These are phyloP conservation scores for Morus bassanus DNA, from an alignment of 2,797 vertebrate species.

Conservation along the genomic window DNA sequence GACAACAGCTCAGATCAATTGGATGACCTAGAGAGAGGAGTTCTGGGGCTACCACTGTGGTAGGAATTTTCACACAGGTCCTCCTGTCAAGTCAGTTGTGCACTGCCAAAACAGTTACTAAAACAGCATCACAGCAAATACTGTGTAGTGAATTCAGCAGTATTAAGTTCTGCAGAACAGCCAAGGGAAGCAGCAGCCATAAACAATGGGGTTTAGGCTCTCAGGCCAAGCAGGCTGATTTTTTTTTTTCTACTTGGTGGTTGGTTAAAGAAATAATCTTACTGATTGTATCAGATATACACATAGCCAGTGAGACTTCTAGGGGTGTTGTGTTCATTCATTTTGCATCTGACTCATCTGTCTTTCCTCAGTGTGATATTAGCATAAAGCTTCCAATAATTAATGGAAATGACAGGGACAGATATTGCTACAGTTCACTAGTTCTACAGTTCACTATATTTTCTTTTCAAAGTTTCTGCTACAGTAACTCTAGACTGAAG, in stretches of 20 bases:
- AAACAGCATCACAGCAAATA: not conserved
- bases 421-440: not conserved
- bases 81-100: not conserved
- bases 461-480: not conserved
- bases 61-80: not conserved
- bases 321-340: not conserved
- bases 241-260: not conserved
- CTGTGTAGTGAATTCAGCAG: not conserved
- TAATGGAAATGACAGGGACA: not conserved
- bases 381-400: not conserved
- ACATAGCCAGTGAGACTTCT: not conserved
- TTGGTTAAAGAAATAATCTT: not conserved
- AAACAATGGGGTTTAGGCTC: not conserved
- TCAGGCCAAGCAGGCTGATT: not conserved
- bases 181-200: not conserved
- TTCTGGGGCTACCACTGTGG: not conserved
- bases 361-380: not conserved
- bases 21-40: not conserved
- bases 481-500: not conserved
- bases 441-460: not conserved
- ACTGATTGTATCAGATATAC: not conserved
- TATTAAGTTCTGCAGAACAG: not conserved
- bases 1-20: not conserved
- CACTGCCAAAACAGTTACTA: not conserved
- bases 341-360: not conserved